These are phyloP conservation scores for Notodonta ziczac DNA, from an alignment of 2,888 invertebrate genomes.

Conservation along the genomic window DNA sequence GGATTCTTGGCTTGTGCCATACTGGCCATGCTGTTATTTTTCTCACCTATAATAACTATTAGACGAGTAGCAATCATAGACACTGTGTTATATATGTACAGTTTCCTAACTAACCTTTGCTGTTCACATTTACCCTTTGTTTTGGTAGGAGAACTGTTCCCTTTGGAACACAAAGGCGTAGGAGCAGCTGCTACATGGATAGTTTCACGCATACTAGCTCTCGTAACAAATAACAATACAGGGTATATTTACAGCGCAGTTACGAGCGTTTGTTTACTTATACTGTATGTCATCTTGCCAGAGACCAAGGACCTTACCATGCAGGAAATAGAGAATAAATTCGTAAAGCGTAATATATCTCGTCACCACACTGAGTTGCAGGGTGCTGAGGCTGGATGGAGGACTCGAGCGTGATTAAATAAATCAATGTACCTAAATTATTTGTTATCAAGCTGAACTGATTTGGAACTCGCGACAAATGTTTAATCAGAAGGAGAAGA, in stretches of 20 bases:
- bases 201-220: background rate
- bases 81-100: background rate
- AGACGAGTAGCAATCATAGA: background rate
- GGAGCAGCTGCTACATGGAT: background rate
- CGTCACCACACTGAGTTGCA: too few species aligned
- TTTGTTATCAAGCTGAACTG: too few species aligned
- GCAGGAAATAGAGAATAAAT: background rate
- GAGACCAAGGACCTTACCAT: background rate
- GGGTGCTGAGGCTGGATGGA: too few species aligned
- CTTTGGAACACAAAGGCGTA: background rate
- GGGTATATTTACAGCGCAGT: background rate
- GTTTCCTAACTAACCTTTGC: background rate
- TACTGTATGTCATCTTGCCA: background rate
- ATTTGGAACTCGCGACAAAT: too few species aligned
- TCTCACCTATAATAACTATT: background rate
- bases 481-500: too few species aligned
- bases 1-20: background rate
- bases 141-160: background rate
- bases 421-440: too few species aligned
- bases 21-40: background rate
- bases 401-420: too few species aligned
- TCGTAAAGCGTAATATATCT: too few species aligned
- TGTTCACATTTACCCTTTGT: background rate
- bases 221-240: too few species aligned
- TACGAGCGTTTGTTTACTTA: background rate